These are phyloP conservation scores for Lasioglossum oenotherae DNA, from an alignment of 2,888 invertebrate genomes.

Conservation along the genomic window DNA sequence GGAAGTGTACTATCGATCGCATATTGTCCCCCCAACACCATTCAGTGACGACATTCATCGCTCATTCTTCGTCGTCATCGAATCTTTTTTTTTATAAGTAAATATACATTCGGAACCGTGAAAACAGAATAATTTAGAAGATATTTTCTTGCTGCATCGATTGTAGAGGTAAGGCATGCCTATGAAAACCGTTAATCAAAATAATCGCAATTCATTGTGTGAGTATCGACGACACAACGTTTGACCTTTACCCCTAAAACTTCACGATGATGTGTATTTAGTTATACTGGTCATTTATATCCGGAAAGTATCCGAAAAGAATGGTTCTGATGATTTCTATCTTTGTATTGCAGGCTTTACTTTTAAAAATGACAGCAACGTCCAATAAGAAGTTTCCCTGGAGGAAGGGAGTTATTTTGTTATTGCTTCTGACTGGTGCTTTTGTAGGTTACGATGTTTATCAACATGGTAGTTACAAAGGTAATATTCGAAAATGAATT, in stretches of 20 bases:
- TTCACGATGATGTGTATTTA: neutral
- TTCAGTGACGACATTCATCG: slow-evolving; percentile 61
- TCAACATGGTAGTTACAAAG: slow-evolving; percentile 88
- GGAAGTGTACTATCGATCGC: slow-evolving; percentile 73
- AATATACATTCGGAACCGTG: slow-evolving; percentile 14
- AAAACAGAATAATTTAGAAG: slow-evolving; percentile 11
- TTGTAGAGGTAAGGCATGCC: slow-evolving; percentile 25
- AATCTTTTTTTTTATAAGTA: slow-evolving; percentile 43
- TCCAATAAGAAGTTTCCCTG: slow-evolving; percentile 87
- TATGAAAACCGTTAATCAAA: neutral
- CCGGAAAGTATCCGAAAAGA: neutral
- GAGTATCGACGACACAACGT: neutral
- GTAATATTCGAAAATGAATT: slow-evolving; percentile 84
- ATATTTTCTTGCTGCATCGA: slow-evolving; percentile 17
- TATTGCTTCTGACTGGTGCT: slow-evolving; percentile 87
- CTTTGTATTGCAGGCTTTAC: slow-evolving; percentile 81
- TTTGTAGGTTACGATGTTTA: slow-evolving; percentile 89
- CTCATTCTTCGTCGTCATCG: slow-evolving; percentile 46
- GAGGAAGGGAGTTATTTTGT: slow-evolving; percentile 88
- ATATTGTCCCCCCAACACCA: slow-evolving; percentile 57
- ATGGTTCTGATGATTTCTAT: neutral
- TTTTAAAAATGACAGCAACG: slow-evolving; percentile 84
- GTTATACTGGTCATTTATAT: slow-evolving; percentile 4
- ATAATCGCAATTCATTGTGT: neutral
- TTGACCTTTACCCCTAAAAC: slow-evolving; percentile 48